phyloP scores from a whole-genome alignment of 2,888 invertebrate species.

The Bugula neritina region DNA sequence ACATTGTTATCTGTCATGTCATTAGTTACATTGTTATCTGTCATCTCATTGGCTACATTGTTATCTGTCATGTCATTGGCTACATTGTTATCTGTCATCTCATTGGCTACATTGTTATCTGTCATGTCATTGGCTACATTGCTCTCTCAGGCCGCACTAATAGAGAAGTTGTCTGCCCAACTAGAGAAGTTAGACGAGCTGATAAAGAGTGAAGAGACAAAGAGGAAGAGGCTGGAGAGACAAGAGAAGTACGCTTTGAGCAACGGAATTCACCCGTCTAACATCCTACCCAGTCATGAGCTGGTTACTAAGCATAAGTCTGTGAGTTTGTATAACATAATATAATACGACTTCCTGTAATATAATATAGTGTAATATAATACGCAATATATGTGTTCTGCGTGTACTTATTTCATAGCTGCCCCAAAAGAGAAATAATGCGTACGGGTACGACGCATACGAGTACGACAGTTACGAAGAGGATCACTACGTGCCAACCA shows the following conservation, averaged over 20 bases:
- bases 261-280: constrained; percentile 13
- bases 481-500: constrained; percentile 26
- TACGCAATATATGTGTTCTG: too few species aligned
- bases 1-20: too few species aligned
- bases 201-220: not conserved
- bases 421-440: not conserved
- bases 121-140: too few species aligned
- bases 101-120: too few species aligned
- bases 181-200: constrained; percentile 8
- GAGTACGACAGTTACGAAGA: constrained; percentile 30
- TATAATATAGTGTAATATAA: too few species aligned
- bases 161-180: not conserved
- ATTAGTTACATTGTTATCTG: too few species aligned
- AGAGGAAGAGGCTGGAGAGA: not conserved
- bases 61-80: too few species aligned
- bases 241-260: constrained; percentile 16
- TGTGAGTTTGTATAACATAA: too few species aligned
- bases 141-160: constrained; percentile 37
- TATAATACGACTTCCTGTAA: too few species aligned
- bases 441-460: constrained; percentile 13
- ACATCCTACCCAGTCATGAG: not conserved
- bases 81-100: too few species aligned
- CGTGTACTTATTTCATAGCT: not conserved
- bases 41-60: too few species aligned
- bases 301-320: not conserved